Evolutionary conservation across 2,113 vertebrate genomes (phyloP).

Genomic region (Sigmodon hispidus): DNA sequence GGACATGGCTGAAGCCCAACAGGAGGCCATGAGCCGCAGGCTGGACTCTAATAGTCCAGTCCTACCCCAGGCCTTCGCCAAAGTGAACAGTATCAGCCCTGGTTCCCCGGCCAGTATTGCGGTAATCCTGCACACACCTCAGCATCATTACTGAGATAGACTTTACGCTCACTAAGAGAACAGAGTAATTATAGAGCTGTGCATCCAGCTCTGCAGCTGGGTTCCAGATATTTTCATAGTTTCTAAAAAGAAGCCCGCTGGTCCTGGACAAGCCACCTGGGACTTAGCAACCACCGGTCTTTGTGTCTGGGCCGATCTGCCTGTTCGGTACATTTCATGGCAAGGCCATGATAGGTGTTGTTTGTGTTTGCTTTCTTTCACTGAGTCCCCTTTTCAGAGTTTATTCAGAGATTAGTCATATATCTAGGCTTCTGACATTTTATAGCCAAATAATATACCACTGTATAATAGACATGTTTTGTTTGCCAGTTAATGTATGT

Average conservation of each 20-base stretch:
- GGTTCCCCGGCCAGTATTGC: constrained; percentile 93
- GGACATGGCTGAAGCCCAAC: constrained; percentile 86
- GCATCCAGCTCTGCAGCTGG: not conserved
- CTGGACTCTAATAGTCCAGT: constrained; percentile 18
- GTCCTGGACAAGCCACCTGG: not conserved
- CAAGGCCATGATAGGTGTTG: no score
- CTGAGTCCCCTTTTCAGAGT: not conserved
- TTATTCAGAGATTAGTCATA: not conserved
- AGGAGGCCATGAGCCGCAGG: constrained; percentile 82
- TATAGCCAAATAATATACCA: not conserved
- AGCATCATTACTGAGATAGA: not conserved
- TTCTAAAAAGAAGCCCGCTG: not conserved
- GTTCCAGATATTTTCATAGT: not conserved
- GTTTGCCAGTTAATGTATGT: not conserved
- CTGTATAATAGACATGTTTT: not conserved
- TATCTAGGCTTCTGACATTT: not conserved
- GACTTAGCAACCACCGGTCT: not conserved
- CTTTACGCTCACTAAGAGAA: not conserved
- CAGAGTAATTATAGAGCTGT: not conserved
- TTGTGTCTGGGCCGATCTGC: not conserved
- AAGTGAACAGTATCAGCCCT: constrained; percentile 89
- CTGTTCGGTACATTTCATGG: not conserved
- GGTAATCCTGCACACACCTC: constrained; percentile 83
- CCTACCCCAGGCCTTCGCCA: constrained; percentile 89
- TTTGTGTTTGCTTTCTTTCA: not conserved